phyloP scores from a whole-genome alignment of 2,797 vertebrate genomes.

The Tokudaia muenninki region DNA sequence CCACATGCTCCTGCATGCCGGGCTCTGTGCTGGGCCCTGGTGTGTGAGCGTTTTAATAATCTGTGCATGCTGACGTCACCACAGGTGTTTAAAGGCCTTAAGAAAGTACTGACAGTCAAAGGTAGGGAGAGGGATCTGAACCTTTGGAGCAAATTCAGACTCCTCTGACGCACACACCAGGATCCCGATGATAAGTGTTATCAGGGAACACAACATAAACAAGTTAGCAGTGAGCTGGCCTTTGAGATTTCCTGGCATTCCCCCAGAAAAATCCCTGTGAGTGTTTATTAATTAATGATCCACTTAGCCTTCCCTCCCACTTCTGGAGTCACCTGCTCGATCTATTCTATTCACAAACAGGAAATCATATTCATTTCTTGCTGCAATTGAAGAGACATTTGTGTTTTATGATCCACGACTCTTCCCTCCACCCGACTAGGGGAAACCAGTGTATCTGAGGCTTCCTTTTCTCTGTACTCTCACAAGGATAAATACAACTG shows the following conservation, averaged over 20 bases:
- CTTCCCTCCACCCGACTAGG: neutral
- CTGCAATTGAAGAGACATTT: conserved; percentile 3
- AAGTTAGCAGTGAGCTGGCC: neutral
- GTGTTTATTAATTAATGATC: conserved; percentile 51
- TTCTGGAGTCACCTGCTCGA: neutral
- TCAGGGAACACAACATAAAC: neutral
- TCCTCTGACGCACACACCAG: neutral
- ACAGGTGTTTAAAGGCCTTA: neutral
- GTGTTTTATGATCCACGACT: conserved; percentile 34
- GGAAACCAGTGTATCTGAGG: neutral
- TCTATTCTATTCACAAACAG: conserved; percentile 32
- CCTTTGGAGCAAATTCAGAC: neutral
- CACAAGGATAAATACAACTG: neutral
- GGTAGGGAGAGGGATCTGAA: conserved; percentile 3
- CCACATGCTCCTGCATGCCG: neutral
- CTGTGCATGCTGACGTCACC: neutral
- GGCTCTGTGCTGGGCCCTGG: neutral
- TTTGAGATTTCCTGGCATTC: conserved; percentile 55
- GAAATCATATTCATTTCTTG: conserved; percentile 53
- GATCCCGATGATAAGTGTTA: neutral
- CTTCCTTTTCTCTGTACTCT: neutral
- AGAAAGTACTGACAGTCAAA: neutral
- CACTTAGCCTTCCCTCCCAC: conserved; percentile 31
- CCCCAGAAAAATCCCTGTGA: conserved; percentile 34
- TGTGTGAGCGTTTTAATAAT: neutral